Evolutionary conservation across 2,113 vertebrate species (phyloP).

Genomic region (Clarias batrachus): DNA sequence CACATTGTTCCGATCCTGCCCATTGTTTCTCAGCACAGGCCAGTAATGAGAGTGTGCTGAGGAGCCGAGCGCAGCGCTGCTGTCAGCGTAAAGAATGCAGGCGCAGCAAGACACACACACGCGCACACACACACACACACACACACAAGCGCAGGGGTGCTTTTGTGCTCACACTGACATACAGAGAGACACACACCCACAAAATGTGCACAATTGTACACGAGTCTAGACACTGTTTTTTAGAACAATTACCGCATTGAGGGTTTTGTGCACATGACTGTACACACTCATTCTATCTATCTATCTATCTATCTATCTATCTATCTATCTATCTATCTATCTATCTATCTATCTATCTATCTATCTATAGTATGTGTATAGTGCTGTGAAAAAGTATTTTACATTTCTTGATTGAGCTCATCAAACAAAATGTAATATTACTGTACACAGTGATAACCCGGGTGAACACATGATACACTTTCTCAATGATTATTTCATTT

Average conservation of each 20-base stretch:
- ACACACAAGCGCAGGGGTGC: constrained; percentile 11
- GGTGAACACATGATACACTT: too few relatives aligned
- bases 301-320: too few relatives aligned
- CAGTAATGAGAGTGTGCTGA: constrained; percentile 59
- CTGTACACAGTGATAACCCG: too few relatives aligned
- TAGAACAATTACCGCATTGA: background rate
- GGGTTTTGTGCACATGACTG: background rate
- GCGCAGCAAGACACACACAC: constrained; percentile 31
- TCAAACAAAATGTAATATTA: too few relatives aligned
- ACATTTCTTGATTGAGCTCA: too few relatives aligned
- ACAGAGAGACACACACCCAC: background rate
- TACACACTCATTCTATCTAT: background rate
- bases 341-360: too few relatives aligned
- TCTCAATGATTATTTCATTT: too few relatives aligned
- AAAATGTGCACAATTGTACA: constrained; percentile 7
- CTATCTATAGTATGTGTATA: too few relatives aligned
- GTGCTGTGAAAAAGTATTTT: too few relatives aligned
- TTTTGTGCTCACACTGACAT: constrained; percentile 20
- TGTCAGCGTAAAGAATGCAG: constrained; percentile 60
- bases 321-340: too few relatives aligned
- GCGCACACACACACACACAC: constrained; percentile 31
- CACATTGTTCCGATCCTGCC: constrained; percentile 58
- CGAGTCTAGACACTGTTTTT: constrained; percentile 1
- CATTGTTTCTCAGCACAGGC: constrained; percentile 56
- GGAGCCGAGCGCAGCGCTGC: constrained; percentile 50